A percentile compares a stretch with the other conserved stretches of the same genome.
Evolutionary conservation across 2,888 invertebrate genomes (phyloP).

Genomic region (Pterostichus niger): DNA sequence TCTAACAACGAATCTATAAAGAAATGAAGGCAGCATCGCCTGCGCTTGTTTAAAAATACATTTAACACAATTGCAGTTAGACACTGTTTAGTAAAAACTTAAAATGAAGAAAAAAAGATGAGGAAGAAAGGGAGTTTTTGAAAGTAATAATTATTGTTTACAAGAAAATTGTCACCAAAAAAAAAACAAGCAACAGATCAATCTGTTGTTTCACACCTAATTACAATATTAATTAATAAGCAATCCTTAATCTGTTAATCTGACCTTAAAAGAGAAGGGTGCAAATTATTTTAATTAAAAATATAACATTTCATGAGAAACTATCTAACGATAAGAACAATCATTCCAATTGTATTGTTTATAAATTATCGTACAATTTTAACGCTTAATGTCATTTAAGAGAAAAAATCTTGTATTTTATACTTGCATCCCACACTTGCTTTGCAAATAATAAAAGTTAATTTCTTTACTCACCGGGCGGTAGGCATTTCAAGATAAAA

Average conservation of each 20-base stretch:
- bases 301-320: slow-evolving; percentile 7
- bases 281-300: slow-evolving; percentile 25
- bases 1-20: too few species aligned
- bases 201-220: slow-evolving; percentile 8
- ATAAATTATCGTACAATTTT: not conserved
- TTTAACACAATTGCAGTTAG: too few species aligned
- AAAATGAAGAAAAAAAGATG: too few species aligned
- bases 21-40: too few species aligned
- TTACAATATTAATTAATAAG: slow-evolving; percentile 1
- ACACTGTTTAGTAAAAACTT: too few species aligned
- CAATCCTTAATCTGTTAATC: slow-evolving; percentile 14
- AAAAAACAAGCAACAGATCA: not conserved
- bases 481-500: not conserved
- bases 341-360: slow-evolving; percentile 24
- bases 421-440: slow-evolving; percentile 1
- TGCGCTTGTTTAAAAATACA: too few species aligned
- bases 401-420: too few species aligned
- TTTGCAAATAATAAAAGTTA: slow-evolving; percentile 34
- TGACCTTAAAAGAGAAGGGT: slow-evolving; percentile 3
- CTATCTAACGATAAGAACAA: not conserved
- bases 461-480: slow-evolving; percentile 14
- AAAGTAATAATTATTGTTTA: not conserved
- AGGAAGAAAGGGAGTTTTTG: too few species aligned
- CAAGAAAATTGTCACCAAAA: slow-evolving; percentile 12
- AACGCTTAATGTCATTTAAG: not conserved